Evolutionary conservation across 2,888 invertebrate species (phyloP), one percentile per base, ranked within the genome.

Genomic region (Empis livida): DNA sequence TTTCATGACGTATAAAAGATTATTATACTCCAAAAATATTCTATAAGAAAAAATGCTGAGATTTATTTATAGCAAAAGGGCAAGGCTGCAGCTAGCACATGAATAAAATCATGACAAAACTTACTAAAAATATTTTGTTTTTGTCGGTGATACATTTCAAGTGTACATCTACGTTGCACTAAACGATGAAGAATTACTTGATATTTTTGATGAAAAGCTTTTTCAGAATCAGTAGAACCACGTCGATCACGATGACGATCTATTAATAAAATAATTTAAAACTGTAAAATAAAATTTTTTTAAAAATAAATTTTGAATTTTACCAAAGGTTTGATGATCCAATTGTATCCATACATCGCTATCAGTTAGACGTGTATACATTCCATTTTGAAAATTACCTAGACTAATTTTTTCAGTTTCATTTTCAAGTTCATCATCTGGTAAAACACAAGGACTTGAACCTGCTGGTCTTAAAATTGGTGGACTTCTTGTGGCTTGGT

Each of bases 81-180:
- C 23, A 27, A 27, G 23, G 23, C 23, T 27, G 23, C 9, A 27
- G 23, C 23, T 27, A 27, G 23, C 23, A 27, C 23, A 27, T 27
- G 9, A 27, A 27, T 8, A 13, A 13, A 35, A 35, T n/a, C 2
- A 38, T 8, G 2, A 38, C 3, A 15, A 9, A 14, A 41, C 84
- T 81, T 71, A 92, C 92, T 86, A 63, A 92, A 89, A 48, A 80
- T 80, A 59, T 86, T 86, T 49, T 82, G 81, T 45, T 85, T 80
- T 61, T 91, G 83, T 53, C 91, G 76, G 60, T 84, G 80, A 62
- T 90, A 91, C 79, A 92, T 84, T 68, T 93, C 92, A 45, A 90
- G 79, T 61, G 89, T 90, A 44, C 90, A 89, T 63, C 89, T 84
- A 47, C 92, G 74, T 67, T 93, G 92, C 1, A 92, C 88, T 71